Percentiles rank a stretch among this genome's conserved stretches.
Evolutionary conservation across 2,797 vertebrate genomes (phyloP).

Genomic region (Sarcoramphus papa): DNA sequence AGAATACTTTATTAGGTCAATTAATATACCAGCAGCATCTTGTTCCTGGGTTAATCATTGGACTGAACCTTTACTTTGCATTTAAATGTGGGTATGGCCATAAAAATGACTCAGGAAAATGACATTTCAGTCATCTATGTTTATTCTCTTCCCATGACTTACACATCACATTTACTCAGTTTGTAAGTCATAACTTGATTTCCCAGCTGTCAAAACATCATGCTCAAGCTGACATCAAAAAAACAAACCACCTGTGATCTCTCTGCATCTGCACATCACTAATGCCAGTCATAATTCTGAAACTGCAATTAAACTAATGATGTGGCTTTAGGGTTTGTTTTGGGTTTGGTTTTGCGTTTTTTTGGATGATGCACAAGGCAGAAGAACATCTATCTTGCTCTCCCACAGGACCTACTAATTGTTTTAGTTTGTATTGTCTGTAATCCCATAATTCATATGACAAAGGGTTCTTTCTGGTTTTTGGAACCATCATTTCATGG

Average conservation of each 20-base stretch:
- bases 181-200: constrained; percentile 6
- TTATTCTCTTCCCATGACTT: constrained; percentile 49
- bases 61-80: constrained; percentile 55
- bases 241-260: background rate
- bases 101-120: constrained; percentile 63
- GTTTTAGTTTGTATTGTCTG: background rate
- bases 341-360: background rate
- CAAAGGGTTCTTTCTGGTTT: background rate
- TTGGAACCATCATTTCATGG: background rate
- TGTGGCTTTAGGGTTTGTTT: background rate
- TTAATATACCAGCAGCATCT: constrained; percentile 64
- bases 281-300: background rate
- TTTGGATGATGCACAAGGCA: background rate
- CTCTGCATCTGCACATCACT: background rate
- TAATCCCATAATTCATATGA: background rate
- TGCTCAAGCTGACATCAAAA: background rate
- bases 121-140: background rate
- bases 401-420: background rate
- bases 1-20: constrained; percentile 69
- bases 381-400: background rate
- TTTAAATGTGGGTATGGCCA: constrained; percentile 41
- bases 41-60: constrained; percentile 67
- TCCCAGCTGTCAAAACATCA: background rate
- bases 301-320: background rate
- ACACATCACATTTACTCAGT: constrained; percentile 3